Evolutionary conservation across 2,888 invertebrate genomes (phyloP), one percentile per base, ranked within the genome.

Genomic region (Octonoba sinensis): DNA sequence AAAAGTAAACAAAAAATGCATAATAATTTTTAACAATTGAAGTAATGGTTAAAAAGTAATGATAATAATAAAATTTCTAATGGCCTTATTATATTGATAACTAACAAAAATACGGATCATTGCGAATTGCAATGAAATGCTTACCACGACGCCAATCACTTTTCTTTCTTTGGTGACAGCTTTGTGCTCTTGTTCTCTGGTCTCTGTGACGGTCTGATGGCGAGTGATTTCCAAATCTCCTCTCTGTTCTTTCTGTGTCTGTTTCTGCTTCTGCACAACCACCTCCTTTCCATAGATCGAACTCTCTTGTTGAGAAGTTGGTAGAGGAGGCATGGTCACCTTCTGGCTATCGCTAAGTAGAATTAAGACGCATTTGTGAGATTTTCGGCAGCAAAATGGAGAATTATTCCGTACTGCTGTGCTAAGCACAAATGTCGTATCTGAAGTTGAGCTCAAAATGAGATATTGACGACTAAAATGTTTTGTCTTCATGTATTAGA

Each of bases 141-240:
- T 87, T 86, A 89, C 89, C 85, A 93, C 93, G 84, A 93, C 93
- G 0, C 85, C 85, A 13, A 69, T 49, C 4, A 86, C 84, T 59
- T 83, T 83, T 18, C 95, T 92, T 88, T 96, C 96, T 86, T 95
- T 93, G 1, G 95, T 95, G 86, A 93, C 93, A 1, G 92, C 96
- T 87, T 95, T 96, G 88, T 96, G 96, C 88, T 96, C 96, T 77
- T 96, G 91, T 89, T 96, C 96, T 0, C 96, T 95, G 0, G 95
- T 96, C 90, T 96, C 96, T 12, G 96, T 96, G 46, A 96, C 94
- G 15, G 96, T 96, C 82, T 96, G 96, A 87, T 96, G 96, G 85
- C 96, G 92, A 0, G 95, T 95, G 70, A 96, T 96, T 90, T 96
- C 96, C 51, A 93, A 89, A 87, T 96, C 95, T 15, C 95, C 96